Evolutionary conservation across 1,140 invertebrate genomes (phyloP).

Genomic region (Halictus rubicundus): DNA sequence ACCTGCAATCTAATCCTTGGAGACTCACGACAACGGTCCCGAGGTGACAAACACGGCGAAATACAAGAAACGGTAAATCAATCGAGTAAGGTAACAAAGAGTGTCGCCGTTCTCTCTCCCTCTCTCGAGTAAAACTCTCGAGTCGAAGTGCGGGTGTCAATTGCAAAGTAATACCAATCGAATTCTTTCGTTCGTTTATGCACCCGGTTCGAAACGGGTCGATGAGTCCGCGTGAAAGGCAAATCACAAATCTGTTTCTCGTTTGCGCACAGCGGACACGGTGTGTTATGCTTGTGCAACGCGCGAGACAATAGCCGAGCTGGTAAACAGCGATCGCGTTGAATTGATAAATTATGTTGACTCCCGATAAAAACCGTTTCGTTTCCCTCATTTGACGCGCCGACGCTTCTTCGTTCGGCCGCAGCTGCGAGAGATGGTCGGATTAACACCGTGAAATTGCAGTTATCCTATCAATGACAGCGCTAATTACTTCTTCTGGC

Average conservation of each 20-base stretch:
- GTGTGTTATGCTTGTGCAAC: constrained; percentile 13
- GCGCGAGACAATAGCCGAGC: not conserved
- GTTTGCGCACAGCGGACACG: not conserved
- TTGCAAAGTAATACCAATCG: not conserved
- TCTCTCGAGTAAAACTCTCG: not conserved
- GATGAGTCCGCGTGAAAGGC: constrained; percentile 17
- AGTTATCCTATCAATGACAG: too few relatives aligned
- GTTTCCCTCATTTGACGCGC: not conserved
- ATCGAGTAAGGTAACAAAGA: not conserved
- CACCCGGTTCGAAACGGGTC: not conserved
- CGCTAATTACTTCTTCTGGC: too few relatives aligned
- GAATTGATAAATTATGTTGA: constrained; percentile 14
- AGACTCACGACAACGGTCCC: too few relatives aligned
- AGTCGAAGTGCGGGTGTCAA: not conserved
- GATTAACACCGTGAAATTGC: too few relatives aligned
- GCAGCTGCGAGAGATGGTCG: too few relatives aligned
- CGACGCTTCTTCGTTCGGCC: too few relatives aligned
- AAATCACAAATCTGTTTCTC: constrained; percentile 38
- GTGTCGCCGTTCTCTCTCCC: not conserved
- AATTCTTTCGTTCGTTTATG: not conserved
- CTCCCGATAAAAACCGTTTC: not conserved
- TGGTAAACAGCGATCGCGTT: not conserved
- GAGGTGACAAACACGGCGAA: too few relatives aligned
- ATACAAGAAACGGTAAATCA: not conserved
- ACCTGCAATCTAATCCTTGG: too few relatives aligned